Percentiles rank a stretch among this genome's conserved stretches.
These are phyloP conservation scores for Artibeus lituratus DNA, from an alignment of 2,797 vertebrate genomes.

Conservation along the genomic window DNA sequence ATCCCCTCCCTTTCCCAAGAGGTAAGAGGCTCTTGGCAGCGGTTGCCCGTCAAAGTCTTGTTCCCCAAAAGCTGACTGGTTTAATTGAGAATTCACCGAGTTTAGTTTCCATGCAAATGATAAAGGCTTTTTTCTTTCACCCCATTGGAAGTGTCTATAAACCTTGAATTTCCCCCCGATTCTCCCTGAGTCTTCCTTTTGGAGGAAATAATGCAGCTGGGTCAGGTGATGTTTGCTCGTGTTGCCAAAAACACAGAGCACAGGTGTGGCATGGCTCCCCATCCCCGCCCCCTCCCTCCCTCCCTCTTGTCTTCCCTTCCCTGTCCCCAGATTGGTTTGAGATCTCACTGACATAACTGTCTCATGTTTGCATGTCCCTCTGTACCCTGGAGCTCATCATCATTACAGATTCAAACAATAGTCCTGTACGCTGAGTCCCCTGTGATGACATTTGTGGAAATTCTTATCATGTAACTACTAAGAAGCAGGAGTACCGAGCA, in stretches of 20 bases:
- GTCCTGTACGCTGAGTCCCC: background rate
- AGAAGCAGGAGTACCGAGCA: background rate
- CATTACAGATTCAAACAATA: background rate
- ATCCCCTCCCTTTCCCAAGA: background rate
- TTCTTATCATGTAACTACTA: background rate
- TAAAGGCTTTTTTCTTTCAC: background rate
- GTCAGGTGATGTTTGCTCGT: background rate
- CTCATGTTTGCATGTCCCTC: background rate
- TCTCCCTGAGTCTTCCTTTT: background rate
- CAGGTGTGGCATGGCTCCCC: no score
- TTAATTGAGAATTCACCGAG: conserved; percentile 15
- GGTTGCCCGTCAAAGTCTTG: background rate
- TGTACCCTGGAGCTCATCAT: background rate
- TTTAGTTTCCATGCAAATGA: background rate
- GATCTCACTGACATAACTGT: background rate
- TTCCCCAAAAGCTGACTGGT: background rate
- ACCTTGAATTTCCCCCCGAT: background rate
- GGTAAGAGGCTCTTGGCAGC: background rate
- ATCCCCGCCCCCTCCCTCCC: background rate
- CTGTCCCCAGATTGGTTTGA: background rate
- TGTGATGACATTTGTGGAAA: background rate
- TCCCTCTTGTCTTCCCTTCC: background rate
- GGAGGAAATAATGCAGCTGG: conserved; percentile 9
- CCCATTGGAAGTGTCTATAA: background rate
- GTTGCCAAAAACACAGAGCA: background rate